Conservation (phyloP, 2,797 vertebrate genomes). For the Catharus ustulatus region DNA sequence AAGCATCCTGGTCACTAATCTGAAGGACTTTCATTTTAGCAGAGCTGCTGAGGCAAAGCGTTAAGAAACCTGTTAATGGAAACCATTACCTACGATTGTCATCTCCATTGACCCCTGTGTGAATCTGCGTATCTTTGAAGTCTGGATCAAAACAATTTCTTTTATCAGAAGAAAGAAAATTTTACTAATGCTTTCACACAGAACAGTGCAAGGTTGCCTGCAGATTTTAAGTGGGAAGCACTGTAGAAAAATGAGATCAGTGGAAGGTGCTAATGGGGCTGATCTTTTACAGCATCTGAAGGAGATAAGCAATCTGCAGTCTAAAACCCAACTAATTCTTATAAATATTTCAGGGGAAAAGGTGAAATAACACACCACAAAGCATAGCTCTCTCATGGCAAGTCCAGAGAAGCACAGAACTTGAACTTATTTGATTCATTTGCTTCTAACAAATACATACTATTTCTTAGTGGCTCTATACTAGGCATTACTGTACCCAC, state of each 20-base stretch:
- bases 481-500: neutral
- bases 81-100: neutral
- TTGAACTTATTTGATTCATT: neutral
- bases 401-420: neutral
- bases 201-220: neutral
- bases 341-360: neutral
- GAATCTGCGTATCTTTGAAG: neutral
- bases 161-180: neutral
- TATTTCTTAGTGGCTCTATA: neutral
- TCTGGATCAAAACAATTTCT: neutral
- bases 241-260: neutral
- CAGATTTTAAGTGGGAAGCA: neutral
- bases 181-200: neutral
- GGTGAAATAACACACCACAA: neutral
- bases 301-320: neutral
- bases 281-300: neutral
- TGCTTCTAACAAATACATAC: neutral
- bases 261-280: neutral
- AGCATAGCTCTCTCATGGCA: neutral
- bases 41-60: neutral
- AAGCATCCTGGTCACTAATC: neutral
- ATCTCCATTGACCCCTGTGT: neutral
- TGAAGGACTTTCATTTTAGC: neutral
- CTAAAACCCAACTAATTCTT: neutral
- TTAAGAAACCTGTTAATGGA: neutral